Base-by-base conservation (phyloP, 2,797 vertebrate species). In the Coluber constrictor region DNA sequence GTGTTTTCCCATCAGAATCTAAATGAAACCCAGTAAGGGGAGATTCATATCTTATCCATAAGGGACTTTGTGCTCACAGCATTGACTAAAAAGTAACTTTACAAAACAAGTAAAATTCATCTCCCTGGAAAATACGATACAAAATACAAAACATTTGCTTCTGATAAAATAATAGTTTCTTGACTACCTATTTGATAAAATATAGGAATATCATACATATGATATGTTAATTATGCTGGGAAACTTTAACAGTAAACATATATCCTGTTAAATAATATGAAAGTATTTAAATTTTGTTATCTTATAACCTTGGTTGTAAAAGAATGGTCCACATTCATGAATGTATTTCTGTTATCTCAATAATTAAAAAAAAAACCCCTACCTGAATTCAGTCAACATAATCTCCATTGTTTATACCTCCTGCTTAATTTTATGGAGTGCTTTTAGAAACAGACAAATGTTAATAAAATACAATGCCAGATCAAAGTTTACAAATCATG, bases 21-120 rank as follows among this genome's bases (percentile, higher is more conserved):
- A 79, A 87, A 93, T 74, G 89, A 93, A 95, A 95, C 37, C 87
- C 56, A 94, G 94, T 60, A 79, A 93, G 94, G 93, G 51, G 79
- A 61, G 0, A 27, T 92, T 90, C 87, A 92, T 91, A 86, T 47
- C 10, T 23, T 25, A 83, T 25, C 74, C 20, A 47, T 25, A 83
- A 83, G 9, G 74, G 37, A 83, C 20, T 43, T 12, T 83, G 74
- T 47, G 37, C n/a, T 70, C 47, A 70, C 51, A 55, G 5, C 18
- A n/a, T 9, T 8, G 20, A 37, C 51, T 63, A 66, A 66, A 66
- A 10, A 70, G 61, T 54, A 55, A 70, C 18, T 20, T 43, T 88
- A 43, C 13, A 90, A 37, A 23, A 3, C 51, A 32, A 70, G 51
- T 32, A 70, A 90, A 57, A 56, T 43, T 56, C n/a, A 90, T 37